Conservation (phyloP, 2,113 vertebrate genomes). For the Boleophthalmus pectinirostris region DNA sequence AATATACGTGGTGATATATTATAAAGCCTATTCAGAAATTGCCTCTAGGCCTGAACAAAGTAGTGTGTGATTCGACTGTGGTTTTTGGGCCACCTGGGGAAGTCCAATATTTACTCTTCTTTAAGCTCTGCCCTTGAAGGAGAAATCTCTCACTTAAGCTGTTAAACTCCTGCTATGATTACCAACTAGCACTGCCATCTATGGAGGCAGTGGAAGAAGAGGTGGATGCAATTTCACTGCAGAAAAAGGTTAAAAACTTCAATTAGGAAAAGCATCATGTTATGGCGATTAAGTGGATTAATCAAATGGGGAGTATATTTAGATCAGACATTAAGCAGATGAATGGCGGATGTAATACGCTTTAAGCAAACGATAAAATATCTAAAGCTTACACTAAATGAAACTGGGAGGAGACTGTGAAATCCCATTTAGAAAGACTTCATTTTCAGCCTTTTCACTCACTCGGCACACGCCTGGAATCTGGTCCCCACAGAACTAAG, state of each 20-base stretch:
- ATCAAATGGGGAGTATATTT: neutral
- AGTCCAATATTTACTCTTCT: constrained; percentile 14
- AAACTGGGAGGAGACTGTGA: neutral
- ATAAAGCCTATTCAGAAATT: neutral
- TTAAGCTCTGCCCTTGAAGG: constrained; percentile 11
- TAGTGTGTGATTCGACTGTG: neutral
- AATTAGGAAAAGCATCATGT: neutral
- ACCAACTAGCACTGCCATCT: constrained; percentile 1
- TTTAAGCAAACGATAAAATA: neutral
- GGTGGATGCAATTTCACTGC: neutral
- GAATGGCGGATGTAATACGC: neutral
- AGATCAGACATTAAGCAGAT: neutral
- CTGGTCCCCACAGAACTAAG: too few relatives aligned
- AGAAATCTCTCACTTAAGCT: constrained; percentile 4
- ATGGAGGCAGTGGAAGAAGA: neutral
- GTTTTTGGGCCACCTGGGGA: constrained; percentile 7
- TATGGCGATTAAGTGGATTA: neutral
- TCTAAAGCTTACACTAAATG: neutral
- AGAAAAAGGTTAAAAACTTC: constrained; percentile 2
- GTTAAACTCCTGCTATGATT: constrained; percentile 5
- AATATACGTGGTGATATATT: neutral
- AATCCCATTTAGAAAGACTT: too few relatives aligned
- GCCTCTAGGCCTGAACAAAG: constrained; percentile 2
- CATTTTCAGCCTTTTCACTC: too few relatives aligned
- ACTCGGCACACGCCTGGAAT: too few relatives aligned